These are phyloP conservation scores for Labia minor DNA, from an alignment of 2,888 invertebrate genomes.

Conservation along the genomic window DNA sequence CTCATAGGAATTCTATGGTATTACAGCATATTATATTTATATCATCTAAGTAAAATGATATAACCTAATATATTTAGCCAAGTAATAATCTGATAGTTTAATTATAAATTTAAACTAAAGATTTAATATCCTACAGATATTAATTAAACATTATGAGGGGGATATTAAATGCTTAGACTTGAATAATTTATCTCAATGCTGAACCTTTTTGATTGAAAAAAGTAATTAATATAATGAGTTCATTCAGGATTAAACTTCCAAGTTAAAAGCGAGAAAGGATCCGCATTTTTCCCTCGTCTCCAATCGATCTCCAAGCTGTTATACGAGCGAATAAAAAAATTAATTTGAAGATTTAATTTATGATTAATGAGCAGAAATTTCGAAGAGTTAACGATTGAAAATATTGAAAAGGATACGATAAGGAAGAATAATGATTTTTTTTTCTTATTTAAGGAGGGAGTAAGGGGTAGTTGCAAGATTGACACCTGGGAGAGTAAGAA, in stretches of 20 bases:
- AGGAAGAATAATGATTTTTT: too few species aligned
- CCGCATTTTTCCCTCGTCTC: neutral
- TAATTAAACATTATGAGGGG: conserved; percentile 4
- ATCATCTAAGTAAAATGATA: neutral
- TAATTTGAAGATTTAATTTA: conserved; percentile 13
- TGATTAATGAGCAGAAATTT: conserved; percentile 3
- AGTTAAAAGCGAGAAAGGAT: neutral
- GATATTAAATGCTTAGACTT: neutral
- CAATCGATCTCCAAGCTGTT: neutral
- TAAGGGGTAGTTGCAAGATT: too few species aligned
- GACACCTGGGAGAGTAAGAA: too few species aligned
- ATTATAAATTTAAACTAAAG: conserved; percentile 1
- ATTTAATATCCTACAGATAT: neutral
- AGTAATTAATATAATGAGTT: conserved; percentile 8
- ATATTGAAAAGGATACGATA: too few species aligned
- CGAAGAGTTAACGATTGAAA: too few species aligned
- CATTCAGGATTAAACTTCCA: neutral
- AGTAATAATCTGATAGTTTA: neutral
- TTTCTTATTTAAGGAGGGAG: too few species aligned
- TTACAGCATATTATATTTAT: neutral
- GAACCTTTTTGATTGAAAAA: neutral
- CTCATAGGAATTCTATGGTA: neutral
- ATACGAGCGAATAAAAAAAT: neutral
- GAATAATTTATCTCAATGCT: neutral
- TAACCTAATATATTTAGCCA: neutral